A percentile compares a stretch with the other conserved stretches of the same genome.
Evolutionary conservation across 2,888 invertebrate genomes (phyloP).

Genomic region (Chalcis sispes): DNA sequence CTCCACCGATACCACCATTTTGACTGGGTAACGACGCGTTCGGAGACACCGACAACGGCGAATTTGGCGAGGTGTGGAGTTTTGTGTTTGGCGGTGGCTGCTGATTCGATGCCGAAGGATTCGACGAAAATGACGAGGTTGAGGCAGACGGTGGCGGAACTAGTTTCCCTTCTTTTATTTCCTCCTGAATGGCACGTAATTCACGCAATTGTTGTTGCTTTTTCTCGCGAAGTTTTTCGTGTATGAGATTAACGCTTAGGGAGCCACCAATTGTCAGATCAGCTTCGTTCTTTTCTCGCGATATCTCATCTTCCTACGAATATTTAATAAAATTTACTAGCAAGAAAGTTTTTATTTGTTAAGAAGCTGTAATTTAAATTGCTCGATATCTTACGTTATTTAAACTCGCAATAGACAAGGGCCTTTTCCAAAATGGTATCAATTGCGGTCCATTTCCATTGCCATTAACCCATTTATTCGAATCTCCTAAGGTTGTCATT

Average conservation of each 20-base stretch:
- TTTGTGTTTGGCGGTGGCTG: conserved; percentile 80
- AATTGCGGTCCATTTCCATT: conserved; percentile 69
- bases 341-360: no score
- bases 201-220: conserved; percentile 92
- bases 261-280: conserved; percentile 86
- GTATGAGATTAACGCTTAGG: conserved; percentile 78
- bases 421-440: conserved; percentile 86
- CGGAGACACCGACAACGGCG: conserved; percentile 66
- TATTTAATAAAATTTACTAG: no score
- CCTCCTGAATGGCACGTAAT: conserved; percentile 88
- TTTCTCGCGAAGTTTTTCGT: conserved; percentile 91
- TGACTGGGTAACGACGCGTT: conserved; percentile 60
- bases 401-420: conserved; percentile 79
- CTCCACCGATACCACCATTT: conserved; percentile 60
- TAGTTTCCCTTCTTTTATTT: conserved; percentile 89
- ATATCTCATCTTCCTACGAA: conserved; percentile 37
- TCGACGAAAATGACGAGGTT: conserved; percentile 69
- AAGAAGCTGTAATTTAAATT: no score
- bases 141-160: conserved; percentile 81
- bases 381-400: conserved; percentile 68
- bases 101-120: conserved; percentile 70
- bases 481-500: conserved; percentile 64
- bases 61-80: conserved; percentile 71
- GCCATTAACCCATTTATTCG: conserved; percentile 69
- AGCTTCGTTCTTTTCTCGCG: conserved; percentile 82